These are phyloP conservation scores for Lumbricus terrestris DNA, from an alignment of 2,888 invertebrate species.

Conservation along the genomic window DNA sequence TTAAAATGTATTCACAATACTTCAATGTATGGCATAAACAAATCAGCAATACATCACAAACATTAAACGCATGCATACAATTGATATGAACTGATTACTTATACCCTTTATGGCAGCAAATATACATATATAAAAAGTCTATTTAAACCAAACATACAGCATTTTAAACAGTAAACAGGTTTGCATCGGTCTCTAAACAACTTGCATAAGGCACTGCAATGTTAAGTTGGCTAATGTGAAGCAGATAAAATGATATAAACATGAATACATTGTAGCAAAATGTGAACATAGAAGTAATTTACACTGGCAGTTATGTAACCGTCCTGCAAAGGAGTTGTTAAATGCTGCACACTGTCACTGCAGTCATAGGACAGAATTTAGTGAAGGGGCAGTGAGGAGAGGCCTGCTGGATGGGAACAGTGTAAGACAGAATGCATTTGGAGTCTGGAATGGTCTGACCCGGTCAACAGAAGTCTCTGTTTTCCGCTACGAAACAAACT, in stretches of 20 bases:
- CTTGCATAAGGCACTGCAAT: neutral
- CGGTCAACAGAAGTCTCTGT: neutral
- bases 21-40: neutral
- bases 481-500: neutral
- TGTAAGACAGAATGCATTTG: neutral
- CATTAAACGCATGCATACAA: neutral
- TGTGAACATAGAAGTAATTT: neutral
- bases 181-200: neutral
- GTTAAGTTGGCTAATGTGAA: neutral
- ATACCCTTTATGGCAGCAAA: neutral
- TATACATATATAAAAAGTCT: neutral
- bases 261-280: neutral
- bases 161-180: neutral
- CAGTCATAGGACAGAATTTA: neutral
- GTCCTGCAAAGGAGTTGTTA: neutral
- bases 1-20: neutral
- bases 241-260: neutral
- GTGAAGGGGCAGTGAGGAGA: neutral
- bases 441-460: neutral
- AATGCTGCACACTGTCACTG: neutral
- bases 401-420: neutral
- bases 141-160: neutral
- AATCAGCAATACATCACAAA: neutral
- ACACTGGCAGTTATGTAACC: neutral
- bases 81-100: neutral